Evolutionary conservation across 2,113 vertebrate species (phyloP), one percentile per base, ranked within the genome.

Genomic region (Grallaria varia): DNA sequence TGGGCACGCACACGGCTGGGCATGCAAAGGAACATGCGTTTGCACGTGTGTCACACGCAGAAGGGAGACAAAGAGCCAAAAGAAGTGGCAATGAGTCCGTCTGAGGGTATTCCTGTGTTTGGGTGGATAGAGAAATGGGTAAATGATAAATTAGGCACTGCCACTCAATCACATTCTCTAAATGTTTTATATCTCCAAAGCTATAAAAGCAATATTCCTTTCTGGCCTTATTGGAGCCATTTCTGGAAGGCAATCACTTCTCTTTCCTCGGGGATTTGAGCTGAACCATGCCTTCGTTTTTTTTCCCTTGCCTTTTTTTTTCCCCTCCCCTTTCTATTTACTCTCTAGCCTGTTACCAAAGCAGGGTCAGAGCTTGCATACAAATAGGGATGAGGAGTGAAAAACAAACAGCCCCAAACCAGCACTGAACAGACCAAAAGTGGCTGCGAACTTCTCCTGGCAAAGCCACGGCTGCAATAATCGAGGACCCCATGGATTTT

Each of bases 141-240:
- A 98, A 97, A 96, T 98, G 97, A 98, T 97, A 95, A 97, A 98
- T 98, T 97, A 97, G 97, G 94, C 91, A 49, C 55, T 87, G 91
- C 97, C 97, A 96, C 69, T 98, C 98, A 97, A 97, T 97, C 97
- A 96, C 97, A 95, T 98, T 98, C 97, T 91, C 97, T 98, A 98
- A 98, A 97, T 98, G 97, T 94, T 98, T 98, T 98, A 98, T 98
- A 98, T 98, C 97, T 97, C 97, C 89, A 98, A 98, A 98, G 97
- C 97, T 98, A 97, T 98, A 98, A 98, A 98, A 98, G 98, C 97
- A 98, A 98, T 98, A 98, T 98, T 97, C 98, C 96, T 98, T 96
- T 93, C 97, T 97, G 97, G 96, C 97, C 97, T 97, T 98, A 97
- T 96, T 98, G 98, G 96, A 97, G 88, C 96, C 98, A 96, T 98